Conservation (phyloP, 1,140 invertebrate genomes). For the Goniozus legneri region DNA sequence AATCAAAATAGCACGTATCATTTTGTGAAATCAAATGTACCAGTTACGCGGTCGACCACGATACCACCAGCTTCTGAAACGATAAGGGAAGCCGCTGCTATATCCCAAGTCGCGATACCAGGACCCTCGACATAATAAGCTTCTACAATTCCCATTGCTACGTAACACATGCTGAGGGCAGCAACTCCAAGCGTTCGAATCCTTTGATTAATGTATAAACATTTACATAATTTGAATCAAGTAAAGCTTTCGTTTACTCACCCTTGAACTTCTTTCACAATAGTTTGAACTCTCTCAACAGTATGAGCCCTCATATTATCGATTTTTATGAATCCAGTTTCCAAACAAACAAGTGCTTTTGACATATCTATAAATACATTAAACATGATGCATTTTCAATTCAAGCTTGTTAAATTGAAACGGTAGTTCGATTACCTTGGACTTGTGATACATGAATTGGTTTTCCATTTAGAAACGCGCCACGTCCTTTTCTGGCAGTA, state of each 20-base stretch:
- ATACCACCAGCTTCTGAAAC: conserved; percentile 75
- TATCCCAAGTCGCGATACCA: conserved; percentile 75
- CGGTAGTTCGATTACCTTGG: conserved; percentile 25
- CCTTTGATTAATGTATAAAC: conserved; percentile 46
- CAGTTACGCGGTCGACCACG: conserved; percentile 71
- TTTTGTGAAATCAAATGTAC: no score
- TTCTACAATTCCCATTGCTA: conserved; percentile 70
- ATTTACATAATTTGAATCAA: neutral
- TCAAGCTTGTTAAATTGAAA: conserved; percentile 3
- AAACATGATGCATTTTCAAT: neutral
- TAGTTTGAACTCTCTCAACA: conserved; percentile 36
- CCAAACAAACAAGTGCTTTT: conserved; percentile 40
- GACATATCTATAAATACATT: conserved; percentile 32
- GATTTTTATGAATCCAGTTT: conserved; percentile 42
- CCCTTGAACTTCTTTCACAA: conserved; percentile 39
- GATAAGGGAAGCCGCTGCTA: conserved; percentile 72
- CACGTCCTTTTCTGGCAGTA: conserved; percentile 68
- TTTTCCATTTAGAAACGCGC: conserved; percentile 67
- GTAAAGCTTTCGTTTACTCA: conserved; percentile 12
- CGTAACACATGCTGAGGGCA: conserved; percentile 69
- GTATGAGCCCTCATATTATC: conserved; percentile 36
- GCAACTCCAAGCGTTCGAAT: conserved; percentile 72
- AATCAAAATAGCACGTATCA: neutral
- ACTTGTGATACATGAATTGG: conserved; percentile 32
- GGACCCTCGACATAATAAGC: conserved; percentile 75